Evolutionary conservation across 2,797 vertebrate genomes (phyloP).

Genomic region (Enteromius treurensis): DNA sequence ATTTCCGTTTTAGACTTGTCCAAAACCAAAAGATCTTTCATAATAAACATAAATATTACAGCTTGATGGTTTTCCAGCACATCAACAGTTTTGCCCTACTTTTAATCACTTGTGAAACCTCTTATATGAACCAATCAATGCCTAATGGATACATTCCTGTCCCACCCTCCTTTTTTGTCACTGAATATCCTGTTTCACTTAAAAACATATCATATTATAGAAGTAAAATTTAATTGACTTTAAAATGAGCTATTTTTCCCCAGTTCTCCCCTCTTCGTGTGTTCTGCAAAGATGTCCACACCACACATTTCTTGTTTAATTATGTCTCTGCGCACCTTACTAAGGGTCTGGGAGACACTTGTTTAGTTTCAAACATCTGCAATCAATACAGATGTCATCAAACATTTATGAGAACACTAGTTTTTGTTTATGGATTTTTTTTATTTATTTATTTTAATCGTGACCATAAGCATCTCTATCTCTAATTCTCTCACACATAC

Average conservation of each 20-base stretch:
- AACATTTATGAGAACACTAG: conserved; percentile 80
- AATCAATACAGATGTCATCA: conserved; percentile 81
- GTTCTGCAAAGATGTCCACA: conserved; percentile 40
- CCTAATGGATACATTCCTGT: neutral
- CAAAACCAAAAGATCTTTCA: neutral
- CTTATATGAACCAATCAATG: neutral
- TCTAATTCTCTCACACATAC: conserved; percentile 47
- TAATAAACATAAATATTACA: neutral
- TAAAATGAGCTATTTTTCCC: neutral
- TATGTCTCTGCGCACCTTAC: conserved; percentile 72
- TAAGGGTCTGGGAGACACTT: conserved; percentile 81
- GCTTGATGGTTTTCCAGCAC: neutral
- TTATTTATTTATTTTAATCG: conserved; percentile 69
- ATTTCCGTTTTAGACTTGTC: neutral
- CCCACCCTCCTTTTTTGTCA: neutral
- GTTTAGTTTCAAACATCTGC: conserved; percentile 81
- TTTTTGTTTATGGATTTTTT: conserved; percentile 73
- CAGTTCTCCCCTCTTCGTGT: neutral
- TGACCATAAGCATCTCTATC: conserved; percentile 28
- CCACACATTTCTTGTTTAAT: conserved; percentile 81
- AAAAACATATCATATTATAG: neutral
- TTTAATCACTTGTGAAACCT: neutral
- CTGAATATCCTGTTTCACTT: neutral
- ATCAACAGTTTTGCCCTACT: neutral
- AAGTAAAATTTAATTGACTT: neutral